Conservation (phyloP, 2,113 vertebrate genomes). For the Athene cunicularia region DNA sequence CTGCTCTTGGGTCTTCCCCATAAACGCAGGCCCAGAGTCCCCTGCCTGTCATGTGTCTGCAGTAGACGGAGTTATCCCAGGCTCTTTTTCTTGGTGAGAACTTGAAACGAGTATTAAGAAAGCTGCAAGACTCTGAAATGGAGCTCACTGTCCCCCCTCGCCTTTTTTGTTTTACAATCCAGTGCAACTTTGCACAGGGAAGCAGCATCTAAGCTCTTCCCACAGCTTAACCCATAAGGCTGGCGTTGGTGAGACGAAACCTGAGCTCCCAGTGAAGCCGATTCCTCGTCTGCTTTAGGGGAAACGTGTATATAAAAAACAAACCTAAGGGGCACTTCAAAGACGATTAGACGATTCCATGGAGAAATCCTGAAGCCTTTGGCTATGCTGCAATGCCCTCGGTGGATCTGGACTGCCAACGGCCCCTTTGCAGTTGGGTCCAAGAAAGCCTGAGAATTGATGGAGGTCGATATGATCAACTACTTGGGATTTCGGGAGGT, state of each 20-base stretch:
- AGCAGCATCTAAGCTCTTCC: not conserved
- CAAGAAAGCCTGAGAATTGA: not conserved
- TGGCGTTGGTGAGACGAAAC: not conserved
- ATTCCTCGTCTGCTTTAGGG: not conserved
- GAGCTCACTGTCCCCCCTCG: not conserved
- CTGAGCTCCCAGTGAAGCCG: not conserved
- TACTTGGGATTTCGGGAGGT: not conserved
- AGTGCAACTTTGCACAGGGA: not conserved
- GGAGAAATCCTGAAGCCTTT: not conserved
- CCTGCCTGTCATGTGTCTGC: not conserved
- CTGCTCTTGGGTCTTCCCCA: not conserved
- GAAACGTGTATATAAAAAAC: not conserved
- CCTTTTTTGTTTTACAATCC: not conserved
- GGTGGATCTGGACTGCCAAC: not conserved
- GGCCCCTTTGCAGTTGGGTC: not conserved
- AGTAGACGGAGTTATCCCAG: not conserved
- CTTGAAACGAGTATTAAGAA: not conserved
- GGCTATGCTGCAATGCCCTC: not conserved
- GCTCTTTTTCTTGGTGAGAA: not conserved
- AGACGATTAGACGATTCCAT: not conserved
- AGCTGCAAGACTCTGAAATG: not conserved
- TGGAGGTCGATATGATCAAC: not conserved
- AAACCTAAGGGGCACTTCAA: not conserved
- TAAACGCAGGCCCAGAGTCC: fast-evolving
- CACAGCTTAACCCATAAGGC: not conserved